These are phyloP conservation scores for Mirza zaza DNA, from an alignment of 2,113 vertebrate species.

Conservation along the genomic window DNA sequence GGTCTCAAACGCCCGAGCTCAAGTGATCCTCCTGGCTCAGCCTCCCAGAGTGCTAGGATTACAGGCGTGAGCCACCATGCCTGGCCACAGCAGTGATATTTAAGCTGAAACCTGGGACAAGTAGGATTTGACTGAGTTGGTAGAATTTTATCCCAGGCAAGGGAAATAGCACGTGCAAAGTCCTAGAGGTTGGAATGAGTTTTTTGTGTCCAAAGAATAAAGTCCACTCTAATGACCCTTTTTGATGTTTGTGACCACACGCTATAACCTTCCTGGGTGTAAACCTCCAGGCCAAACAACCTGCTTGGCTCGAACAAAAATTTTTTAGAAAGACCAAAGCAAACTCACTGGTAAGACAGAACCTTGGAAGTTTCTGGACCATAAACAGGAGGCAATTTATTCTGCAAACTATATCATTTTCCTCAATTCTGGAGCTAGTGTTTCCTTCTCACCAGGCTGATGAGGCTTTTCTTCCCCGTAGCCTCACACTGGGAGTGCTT, in stretches of 20 bases:
- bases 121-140: neutral
- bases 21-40: no score
- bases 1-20: no score
- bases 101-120: neutral
- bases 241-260: neutral
- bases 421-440: neutral
- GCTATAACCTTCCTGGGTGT: neutral
- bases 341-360: neutral
- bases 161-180: neutral
- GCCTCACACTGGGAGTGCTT: neutral
- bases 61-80: no score
- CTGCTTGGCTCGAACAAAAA: neutral
- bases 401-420: neutral
- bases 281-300: neutral
- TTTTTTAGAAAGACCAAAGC: neutral
- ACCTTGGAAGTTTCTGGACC: neutral
- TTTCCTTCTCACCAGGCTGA: neutral
- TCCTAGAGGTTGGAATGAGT: neutral
- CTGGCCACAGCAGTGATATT: neutral
- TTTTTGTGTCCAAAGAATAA: neutral
- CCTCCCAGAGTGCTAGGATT: no score
- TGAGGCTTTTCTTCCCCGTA: neutral
- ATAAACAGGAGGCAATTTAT: neutral
- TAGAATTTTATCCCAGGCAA: neutral
- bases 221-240: neutral